A percentile compares a stretch with the other conserved stretches of the same genome.
These are phyloP conservation scores for Cercopithecus hamlyni DNA, from an alignment of 2,797 vertebrate species.

Conservation along the genomic window DNA sequence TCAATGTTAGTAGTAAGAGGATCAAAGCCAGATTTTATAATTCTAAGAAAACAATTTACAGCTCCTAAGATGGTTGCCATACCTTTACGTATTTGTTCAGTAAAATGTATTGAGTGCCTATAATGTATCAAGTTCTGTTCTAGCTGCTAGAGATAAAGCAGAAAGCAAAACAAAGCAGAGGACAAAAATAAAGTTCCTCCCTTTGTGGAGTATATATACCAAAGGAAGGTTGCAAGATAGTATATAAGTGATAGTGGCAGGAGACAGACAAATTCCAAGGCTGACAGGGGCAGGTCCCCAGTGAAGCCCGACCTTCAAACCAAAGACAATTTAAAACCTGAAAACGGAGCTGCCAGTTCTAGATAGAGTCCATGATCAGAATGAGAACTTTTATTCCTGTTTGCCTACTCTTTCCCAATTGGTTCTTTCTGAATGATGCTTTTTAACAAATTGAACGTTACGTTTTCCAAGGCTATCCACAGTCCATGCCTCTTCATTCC, in stretches of 20 bases:
- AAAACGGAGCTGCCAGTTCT: not conserved
- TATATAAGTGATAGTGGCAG: not conserved
- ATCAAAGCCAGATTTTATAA: not conserved
- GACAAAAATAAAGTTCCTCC: not conserved
- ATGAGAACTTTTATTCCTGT: not conserved
- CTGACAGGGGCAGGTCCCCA: not conserved
- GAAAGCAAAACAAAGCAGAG: not conserved
- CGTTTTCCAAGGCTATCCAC: not conserved
- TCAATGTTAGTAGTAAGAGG: not conserved
- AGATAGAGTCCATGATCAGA: not conserved
- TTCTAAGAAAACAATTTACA: not conserved
- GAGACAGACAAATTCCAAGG: not conserved
- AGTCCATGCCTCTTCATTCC: not conserved
- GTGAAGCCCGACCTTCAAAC: not conserved
- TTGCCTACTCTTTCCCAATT: not conserved
- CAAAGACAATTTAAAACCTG: not conserved
- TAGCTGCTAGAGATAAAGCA: not conserved
- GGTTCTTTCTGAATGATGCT: not conserved
- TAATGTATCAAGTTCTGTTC: not conserved
- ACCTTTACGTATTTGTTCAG: not conserved
- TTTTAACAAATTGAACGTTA: not conserved
- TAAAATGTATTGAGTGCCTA: not conserved
- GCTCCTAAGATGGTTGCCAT: not conserved
- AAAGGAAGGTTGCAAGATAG: not conserved
- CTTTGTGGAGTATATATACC: not conserved